Base-by-base conservation (phyloP, 1,140 invertebrate genomes). In the Drosophila persimilis region DNA sequence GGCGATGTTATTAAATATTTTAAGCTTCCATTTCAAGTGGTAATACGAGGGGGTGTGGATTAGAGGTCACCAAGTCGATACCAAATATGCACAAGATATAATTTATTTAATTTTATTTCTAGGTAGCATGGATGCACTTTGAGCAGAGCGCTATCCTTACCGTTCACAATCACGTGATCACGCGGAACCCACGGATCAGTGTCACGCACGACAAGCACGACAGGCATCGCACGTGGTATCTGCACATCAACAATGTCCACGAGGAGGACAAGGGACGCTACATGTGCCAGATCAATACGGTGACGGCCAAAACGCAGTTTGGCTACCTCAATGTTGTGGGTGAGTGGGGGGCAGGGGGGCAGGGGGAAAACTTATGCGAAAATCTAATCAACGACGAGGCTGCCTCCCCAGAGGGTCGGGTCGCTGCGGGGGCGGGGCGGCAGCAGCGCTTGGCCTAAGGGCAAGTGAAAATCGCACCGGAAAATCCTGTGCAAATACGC, bases 231-330 rank as follows among this genome's bases (percentile, higher is more conserved):
- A 97, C 96, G 48, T 98, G 97, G 97, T 96, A 96, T 92, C 94
- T 98, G 79, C 96, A 98, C 92, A 98, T 98, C 85, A 96, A 94
- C 71, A 96, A 97, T 79, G 96, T 98, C 29, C 95, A 97, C 69
- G 95, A 98, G 92, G 95, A 96, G 83, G 98, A 99, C 92, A 95
- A 96, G 73, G 98, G 98, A 35, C 94, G 95, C 26, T 99, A 98
- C 92, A 98, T 98, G 96, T 98, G 98, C 91, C 98, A 99, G 93
- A 97, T 99, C 85, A 99, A 98, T 92, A 98, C 98, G 0, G 97
- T 97, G 70, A 97, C 96, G 29, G 96, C 95, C 56, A 97, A 97
- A 93, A 97, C 97, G 17, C 96, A 97, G 90, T 97, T 97, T 73
- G 98, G 97, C 62, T 98, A 97, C 91, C 93, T 99, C 17, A 95